Conservation (phyloP, 2,797 vertebrate genomes). For the Adelosebastes latens region DNA sequence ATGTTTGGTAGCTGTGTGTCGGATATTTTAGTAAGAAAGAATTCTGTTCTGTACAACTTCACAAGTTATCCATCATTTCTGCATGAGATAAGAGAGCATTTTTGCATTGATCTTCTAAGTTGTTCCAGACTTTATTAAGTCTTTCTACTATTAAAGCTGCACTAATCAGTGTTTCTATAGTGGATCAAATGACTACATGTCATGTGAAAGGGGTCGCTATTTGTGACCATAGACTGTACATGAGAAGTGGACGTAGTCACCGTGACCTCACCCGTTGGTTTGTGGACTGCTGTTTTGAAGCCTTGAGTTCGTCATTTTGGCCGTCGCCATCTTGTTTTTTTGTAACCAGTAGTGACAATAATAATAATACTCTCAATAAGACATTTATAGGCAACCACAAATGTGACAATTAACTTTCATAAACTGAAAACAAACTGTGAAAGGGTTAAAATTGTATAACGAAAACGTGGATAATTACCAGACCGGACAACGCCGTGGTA, state of each 20-base stretch:
- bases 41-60: neutral
- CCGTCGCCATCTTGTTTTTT: too few relatives aligned
- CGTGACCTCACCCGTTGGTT: too few relatives aligned
- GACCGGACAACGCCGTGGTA: too few relatives aligned
- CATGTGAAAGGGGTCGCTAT: neutral
- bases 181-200: neutral
- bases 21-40: neutral
- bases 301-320: accelerated
- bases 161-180: neutral
- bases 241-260: too few relatives aligned
- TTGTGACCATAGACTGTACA: neutral
- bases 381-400: too few relatives aligned
- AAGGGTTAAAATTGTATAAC: accelerated
- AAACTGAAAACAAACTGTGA: too few relatives aligned
- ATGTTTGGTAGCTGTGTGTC: neutral
- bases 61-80: neutral
- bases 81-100: neutral
- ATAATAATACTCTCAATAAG: too few relatives aligned
- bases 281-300: too few relatives aligned
- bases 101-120: neutral
- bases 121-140: neutral
- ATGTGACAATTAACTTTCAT: too few relatives aligned
- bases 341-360: too few relatives aligned
- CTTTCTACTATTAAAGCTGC: neutral
- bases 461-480: accelerated